Percentiles rank a stretch among this genome's conserved stretches.
phyloP scores from a whole-genome alignment of 1,140 invertebrate genomes.

The Pachypeltis micranthus region DNA sequence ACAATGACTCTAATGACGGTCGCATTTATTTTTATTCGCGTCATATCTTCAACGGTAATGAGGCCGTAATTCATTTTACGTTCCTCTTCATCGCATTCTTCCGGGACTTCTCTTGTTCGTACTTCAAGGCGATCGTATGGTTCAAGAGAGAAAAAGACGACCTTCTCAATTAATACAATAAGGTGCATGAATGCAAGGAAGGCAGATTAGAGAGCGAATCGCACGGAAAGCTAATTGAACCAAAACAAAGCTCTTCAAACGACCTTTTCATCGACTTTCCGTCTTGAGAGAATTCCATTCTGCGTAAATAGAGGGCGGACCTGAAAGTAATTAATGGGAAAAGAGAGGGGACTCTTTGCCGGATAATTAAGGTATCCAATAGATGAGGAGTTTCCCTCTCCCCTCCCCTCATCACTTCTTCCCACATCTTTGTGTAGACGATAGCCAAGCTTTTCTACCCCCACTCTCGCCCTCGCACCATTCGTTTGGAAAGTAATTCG shows the following conservation, averaged over 20 bases:
- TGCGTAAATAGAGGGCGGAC: slow-evolving; percentile 7
- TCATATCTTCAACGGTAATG: too few relatives aligned
- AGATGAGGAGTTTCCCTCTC: not conserved
- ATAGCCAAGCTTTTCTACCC: too few relatives aligned
- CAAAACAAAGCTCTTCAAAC: slow-evolving; percentile 7
- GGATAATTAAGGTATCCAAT: slow-evolving; percentile 6
- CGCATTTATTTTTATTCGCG: too few relatives aligned
- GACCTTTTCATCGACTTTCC: slow-evolving; percentile 4
- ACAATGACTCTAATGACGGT: too few relatives aligned
- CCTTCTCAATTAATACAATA: slow-evolving; percentile 1
- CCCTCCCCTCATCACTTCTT: not conserved
- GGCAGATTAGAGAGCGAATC: slow-evolving; percentile 3
- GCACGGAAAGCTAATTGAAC: slow-evolving; percentile 1
- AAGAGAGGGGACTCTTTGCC: not conserved
- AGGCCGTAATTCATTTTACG: too few relatives aligned
- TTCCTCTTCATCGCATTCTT: too few relatives aligned
- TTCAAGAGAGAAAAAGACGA: not conserved
- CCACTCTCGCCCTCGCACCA: too few relatives aligned
- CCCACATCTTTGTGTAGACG: too few relatives aligned
- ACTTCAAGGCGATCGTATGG: too few relatives aligned
- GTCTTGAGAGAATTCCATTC: not conserved
- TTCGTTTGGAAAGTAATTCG: too few relatives aligned
- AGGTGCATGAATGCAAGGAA: slow-evolving; percentile 4
- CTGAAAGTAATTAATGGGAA: slow-evolving; percentile 2
- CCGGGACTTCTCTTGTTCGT: too few relatives aligned